Base-by-base conservation (phyloP, 2,797 vertebrate species). In the Thaleichthys pacificus region DNA sequence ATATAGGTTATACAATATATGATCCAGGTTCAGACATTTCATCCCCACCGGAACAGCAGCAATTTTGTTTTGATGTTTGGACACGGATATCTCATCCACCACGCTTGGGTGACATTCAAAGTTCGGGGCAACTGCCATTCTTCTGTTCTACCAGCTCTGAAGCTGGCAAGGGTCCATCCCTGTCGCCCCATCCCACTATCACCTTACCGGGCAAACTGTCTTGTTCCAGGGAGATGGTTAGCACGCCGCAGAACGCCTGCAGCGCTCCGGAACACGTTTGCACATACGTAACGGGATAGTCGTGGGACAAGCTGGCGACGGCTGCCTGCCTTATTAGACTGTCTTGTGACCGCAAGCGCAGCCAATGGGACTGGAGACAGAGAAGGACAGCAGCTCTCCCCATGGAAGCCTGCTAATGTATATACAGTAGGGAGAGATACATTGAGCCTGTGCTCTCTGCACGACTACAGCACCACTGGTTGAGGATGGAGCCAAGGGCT, bases 201-300 rank as follows among this genome's bases (percentile, higher is more conserved):
- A 68, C 78, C 86, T 92, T 91, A 82, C 91, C 51, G 77, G 86
- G 72, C 84, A 84, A 14, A 58, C 78, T 1, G 64, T 82, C 54
- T 87, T 85, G 73, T 82, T 89, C 89, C 86, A 86, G 89, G 89
- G 87, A 90, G 88, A 91, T 86, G 88, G 84, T 87, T 77, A 87
- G 89, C 81, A 84, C 15, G 5, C 3, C 32, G 49, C 28, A 88
- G 84, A 79, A 82, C 78, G 80, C 89, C 88, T 89, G 88, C 89
- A 88, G 89, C 26, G 24, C 82, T 86, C 77, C 82, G 86, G 87
- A 88, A 88, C 89, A 90, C 14, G 32, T 87, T 86, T 88, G 83
- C 80, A 79, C 79, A 85, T 92, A 85, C 84, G 88, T 91, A 93
- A 92, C 78, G 77, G 77, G 90, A 92, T 87, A 91, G 89, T 86